These are phyloP conservation scores for Damaliscus lunatus DNA, from an alignment of 2,113 vertebrate genomes.

Conservation along the genomic window DNA sequence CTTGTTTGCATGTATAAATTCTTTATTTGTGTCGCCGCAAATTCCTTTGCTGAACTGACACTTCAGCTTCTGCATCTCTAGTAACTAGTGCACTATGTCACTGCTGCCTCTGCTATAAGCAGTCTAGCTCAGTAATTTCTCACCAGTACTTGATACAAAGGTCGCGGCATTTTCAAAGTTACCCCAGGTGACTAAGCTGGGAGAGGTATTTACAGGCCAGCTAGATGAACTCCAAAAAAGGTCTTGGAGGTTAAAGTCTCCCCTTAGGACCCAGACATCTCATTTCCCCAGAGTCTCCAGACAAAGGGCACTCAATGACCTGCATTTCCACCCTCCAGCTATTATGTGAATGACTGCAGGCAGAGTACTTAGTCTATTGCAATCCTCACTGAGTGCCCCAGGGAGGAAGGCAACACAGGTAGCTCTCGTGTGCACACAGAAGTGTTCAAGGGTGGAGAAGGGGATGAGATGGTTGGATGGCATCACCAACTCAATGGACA, in stretches of 20 bases:
- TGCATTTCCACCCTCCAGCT: neutral
- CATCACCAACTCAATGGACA: neutral
- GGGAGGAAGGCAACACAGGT: rapidly evolving
- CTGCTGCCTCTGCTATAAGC: neutral
- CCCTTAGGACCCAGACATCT: no score
- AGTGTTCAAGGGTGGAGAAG: neutral
- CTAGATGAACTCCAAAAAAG: no score
- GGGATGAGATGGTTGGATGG: neutral
- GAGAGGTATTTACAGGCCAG: neutral
- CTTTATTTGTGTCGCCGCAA: neutral
- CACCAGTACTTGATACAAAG: neutral
- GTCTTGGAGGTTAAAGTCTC: neutral
- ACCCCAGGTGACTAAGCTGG: neutral
- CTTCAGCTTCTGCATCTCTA: no score
- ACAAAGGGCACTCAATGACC: rapidly evolving
- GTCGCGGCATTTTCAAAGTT: rapidly evolving
- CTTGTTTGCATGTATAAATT: neutral
- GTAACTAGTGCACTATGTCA: rapidly evolving
- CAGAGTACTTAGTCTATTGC: neutral
- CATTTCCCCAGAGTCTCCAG: neutral
- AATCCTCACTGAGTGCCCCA: rapidly evolving
- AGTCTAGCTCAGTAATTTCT: neutral
- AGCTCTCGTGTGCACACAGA: neutral
- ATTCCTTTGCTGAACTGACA: neutral
- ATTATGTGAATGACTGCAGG: rapidly evolving